phyloP scores from a whole-genome alignment of 1,140 invertebrate species.

The Brachionus rotundiformis region DNA sequence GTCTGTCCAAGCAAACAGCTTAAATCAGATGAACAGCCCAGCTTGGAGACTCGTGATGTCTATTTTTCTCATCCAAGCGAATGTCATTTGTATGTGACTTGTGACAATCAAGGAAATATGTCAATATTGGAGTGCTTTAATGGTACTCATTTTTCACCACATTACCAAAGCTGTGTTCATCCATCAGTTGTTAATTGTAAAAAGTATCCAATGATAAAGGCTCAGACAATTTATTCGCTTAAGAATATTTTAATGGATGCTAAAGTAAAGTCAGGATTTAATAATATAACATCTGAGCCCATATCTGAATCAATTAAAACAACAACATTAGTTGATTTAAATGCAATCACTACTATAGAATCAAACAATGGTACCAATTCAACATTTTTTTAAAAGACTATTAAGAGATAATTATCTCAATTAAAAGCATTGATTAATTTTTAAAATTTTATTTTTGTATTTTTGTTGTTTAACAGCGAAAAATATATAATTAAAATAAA shows the following conservation, averaged over 20 bases:
- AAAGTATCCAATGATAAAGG: constrained; percentile 3
- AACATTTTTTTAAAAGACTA: not conserved
- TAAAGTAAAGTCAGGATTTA: not conserved
- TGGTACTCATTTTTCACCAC: constrained; percentile 44
- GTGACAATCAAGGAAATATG: constrained; percentile 38
- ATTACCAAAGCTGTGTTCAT: constrained; percentile 51
- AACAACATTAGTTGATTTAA: not conserved
- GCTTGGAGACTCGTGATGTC: constrained; percentile 24
- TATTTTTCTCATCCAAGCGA: constrained; percentile 49
- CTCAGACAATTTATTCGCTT: not conserved
- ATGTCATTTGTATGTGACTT: constrained; percentile 36
- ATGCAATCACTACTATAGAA: not conserved
- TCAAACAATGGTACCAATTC: not conserved
- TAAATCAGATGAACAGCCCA: not conserved
- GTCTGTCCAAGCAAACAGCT: not conserved
- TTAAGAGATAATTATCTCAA: not conserved
- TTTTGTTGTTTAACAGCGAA: not conserved
- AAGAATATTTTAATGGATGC: not conserved
- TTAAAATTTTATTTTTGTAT: not conserved
- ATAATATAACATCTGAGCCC: not conserved
- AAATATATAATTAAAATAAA: not conserved
- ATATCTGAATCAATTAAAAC: not conserved
- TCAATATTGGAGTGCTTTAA: constrained; percentile 27
- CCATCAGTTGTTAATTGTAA: constrained; percentile 48
- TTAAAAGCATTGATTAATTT: not conserved